Conservation (phyloP, 2,888 invertebrate species). For the Mimachlamys varia region DNA sequence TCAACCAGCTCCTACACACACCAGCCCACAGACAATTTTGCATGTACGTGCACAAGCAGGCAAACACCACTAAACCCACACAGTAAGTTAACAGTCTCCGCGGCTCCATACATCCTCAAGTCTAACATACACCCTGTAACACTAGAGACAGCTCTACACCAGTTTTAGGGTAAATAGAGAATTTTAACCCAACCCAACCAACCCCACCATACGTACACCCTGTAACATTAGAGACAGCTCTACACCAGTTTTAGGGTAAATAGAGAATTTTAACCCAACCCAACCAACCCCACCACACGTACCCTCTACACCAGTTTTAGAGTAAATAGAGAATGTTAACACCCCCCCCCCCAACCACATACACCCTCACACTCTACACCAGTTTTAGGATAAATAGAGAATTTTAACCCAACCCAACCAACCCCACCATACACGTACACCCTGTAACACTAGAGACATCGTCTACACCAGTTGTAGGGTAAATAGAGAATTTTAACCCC, state of each 20-base stretch:
- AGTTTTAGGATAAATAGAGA: neutral
- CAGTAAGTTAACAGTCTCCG: neutral
- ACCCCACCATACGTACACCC: neutral
- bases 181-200: no score
- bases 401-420: no score
- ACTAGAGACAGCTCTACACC: neutral
- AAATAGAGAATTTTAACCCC: no score
- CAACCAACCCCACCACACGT: neutral
- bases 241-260: neutral
- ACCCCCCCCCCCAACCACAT: no score
- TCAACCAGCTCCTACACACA: neutral
- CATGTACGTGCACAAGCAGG: neutral
- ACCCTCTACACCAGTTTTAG: neutral
- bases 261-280: no score
- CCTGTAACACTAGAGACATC: neutral
- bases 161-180: neutral
- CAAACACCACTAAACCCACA: neutral
- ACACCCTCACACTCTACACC: no score
- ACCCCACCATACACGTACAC: neutral
- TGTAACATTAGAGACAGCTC: neutral
- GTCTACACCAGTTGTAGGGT: neutral
- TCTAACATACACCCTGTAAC: neutral
- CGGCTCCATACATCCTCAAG: constrained; percentile 16
- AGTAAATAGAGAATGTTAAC: no score
- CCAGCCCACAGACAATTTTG: neutral